Base-by-base conservation (phyloP, 1,140 invertebrate genomes). In the Plectrocnemia conspersa region DNA sequence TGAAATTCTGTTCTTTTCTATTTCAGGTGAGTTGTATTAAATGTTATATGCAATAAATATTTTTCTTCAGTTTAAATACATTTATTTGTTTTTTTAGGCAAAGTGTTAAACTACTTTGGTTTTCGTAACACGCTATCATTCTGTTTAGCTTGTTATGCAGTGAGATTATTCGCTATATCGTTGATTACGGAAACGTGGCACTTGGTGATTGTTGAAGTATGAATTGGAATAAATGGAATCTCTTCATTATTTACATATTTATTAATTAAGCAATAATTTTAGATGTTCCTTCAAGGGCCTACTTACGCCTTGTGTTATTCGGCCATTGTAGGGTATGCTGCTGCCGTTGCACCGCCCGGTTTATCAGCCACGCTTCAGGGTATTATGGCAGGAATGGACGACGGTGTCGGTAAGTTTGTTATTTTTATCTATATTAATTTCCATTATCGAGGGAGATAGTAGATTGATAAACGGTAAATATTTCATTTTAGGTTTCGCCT, bases 361-460 rank as follows among this genome's bases (percentile, higher is more conserved):
- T 82, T 87, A n/a, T 86, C 85, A 2, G 85, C 86, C 2, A 89
- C 87, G 0, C 82, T 89, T 15, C 87, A 91, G 66, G 87, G 87
- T 1, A 77, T 91, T 27, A 83, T 87, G 23, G 86, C 86, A n/a
- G 86, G 86, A 15, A 83, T 88, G 80, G 86, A 89, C 62, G 86
- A 89, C 59, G 86, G 85, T 0, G 72, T 89, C 16, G 87, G 87
- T 86, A 67, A 46, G 48, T 41, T n/a, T n/a, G n/a, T n/a, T n/a
- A n/a, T n/a, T n/a, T n/a, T n/a, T n/a, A n/a, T n/a, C n/a, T n/a
- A n/a, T n/a, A n/a, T n/a, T n/a, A n/a, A n/a, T n/a, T n/a, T n/a
- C n/a, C n/a, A n/a, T n/a, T n/a, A n/a, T n/a, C n/a, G n/a, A n/a
- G n/a, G n/a, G n/a, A n/a, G n/a, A n/a, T n/a, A n/a, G n/a, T n/a